Evolutionary conservation across 2,113 vertebrate genomes (phyloP), one percentile per base, ranked within the genome.

Genomic region (Pithys albifrons): DNA sequence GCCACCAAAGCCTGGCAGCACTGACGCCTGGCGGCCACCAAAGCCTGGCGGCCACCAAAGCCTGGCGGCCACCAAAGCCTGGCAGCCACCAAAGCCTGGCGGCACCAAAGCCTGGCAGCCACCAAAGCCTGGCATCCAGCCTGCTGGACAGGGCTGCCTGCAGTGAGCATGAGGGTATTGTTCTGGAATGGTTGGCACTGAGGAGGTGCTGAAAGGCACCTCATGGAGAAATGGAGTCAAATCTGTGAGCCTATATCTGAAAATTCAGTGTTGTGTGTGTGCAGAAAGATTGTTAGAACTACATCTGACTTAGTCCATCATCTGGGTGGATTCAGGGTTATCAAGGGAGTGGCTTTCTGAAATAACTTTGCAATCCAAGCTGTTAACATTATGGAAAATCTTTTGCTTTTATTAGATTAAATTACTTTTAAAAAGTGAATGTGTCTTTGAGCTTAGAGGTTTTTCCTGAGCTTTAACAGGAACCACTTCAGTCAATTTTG

Each of bases 151-250:
- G 41, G 2, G 33, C 45, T 37, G 20, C 28, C 52, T 66, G 22
- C 9, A 13, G 41, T 1, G 39, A 54, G 5, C 18, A 1, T 4
- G 1, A 35, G 61, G 43, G 22, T 19, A 3, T 0, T 52, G 22
- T 28, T 58, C 67, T 39, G 72, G 7, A 55, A 25, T 1, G 5
- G 20, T 46, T 79, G n/a, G 31, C 29, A 1, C 64, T 0, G 4
- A 28, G 37, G 23, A 55, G 15, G 41, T 51, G 54, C 41, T 84
- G 80, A 61, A 65, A 46, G 39, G 49, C 25, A 16, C 23, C 43
- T 75, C 9, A 20, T 45, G 33, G 39, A 89, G 58, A 61, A 83
- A 16, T 0, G 6, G 28, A 65, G 12, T 48, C 33, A 65, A 14
- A 52, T 65, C 57, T 67, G 9, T 67, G 58, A 75, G 13, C 43